Base-by-base conservation (phyloP, 2,888 invertebrate species). In the Ariolimax columbianus region DNA sequence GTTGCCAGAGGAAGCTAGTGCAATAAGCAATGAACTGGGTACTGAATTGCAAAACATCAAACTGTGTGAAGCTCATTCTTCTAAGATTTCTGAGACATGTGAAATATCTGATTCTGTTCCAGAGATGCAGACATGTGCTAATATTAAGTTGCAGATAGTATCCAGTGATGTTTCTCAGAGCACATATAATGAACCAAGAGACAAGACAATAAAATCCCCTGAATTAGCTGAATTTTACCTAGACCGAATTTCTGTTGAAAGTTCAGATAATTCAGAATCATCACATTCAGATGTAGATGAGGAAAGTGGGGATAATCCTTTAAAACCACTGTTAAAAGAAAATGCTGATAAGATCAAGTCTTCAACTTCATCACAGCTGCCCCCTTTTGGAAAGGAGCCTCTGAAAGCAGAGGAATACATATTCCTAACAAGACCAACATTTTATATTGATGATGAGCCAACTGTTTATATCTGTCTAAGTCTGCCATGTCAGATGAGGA, bases 351-450 rank as follows among this genome's bases (percentile, higher is more conserved):
- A 30, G n/a, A n/a, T 40, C 14, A 6, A 47, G 47, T 17, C 47
- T 30, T 73, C 73, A 43, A 19, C 3, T 19, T 43, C 26, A 9
- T 55, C 30, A n/a, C 59, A 78, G 2, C 1, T 6, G 9, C 14
- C 9, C n/a, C 40, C 59, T 17, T 78, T 59, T 78, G 78, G 9
- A 23, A 78, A 38, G 40, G 78, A 78, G 36, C 63, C 78, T 38
- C 63, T 78, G 33, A 78, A 30, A 78, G 63, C 14, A 40, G 78
- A 63, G 40, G 78, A 78, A 40, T 78, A 63, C 26, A 63, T 78
- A 38, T 40, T 19, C 30, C 38, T 78, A 26, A 1, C 78, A 59
- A 4, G 38, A 38, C 1, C 36, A 36, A n/a, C 63, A 30, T 11
- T 75, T 23, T 51, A 11, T 33, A 26, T 36, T 9, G 47, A 30